phyloP scores from a whole-genome alignment of 2,113 vertebrate species.

The Apistogramma diplotaenia region DNA sequence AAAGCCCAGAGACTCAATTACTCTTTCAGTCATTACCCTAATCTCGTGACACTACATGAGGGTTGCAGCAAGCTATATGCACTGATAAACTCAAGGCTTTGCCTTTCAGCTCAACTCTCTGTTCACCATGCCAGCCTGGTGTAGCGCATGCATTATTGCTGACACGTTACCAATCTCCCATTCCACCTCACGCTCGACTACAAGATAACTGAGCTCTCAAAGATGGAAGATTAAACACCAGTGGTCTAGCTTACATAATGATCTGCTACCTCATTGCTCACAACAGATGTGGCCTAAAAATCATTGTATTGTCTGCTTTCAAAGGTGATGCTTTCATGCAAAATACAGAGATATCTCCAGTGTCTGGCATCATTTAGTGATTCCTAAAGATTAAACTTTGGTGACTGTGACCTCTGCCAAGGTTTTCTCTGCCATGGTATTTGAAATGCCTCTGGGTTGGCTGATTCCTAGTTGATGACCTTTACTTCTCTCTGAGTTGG shows the following conservation, averaged over 20 bases:
- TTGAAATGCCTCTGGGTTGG: background rate
- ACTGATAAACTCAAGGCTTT: no score
- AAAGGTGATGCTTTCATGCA: no score
- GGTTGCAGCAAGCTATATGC: no score
- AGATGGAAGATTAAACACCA: background rate
- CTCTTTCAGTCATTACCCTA: no score
- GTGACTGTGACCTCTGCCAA: background rate
- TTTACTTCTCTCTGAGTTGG: rapidly evolving
- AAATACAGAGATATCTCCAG: background rate
- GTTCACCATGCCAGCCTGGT: background rate
- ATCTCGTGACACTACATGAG: no score
- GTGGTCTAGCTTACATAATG: background rate
- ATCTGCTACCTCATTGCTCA: no score
- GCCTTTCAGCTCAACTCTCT: no score
- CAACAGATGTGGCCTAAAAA: no score
- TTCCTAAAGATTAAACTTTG: background rate
- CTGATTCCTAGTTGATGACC: background rate
- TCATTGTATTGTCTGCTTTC: no score
- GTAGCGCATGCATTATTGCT: background rate
- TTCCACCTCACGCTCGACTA: background rate
- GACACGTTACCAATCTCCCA: rapidly evolving
- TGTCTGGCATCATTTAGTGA: background rate
- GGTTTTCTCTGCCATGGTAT: background rate
- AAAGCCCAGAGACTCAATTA: no score
- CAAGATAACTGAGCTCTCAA: background rate